Conservation (phyloP, 2,113 vertebrate species). For the Petromus typicus region DNA sequence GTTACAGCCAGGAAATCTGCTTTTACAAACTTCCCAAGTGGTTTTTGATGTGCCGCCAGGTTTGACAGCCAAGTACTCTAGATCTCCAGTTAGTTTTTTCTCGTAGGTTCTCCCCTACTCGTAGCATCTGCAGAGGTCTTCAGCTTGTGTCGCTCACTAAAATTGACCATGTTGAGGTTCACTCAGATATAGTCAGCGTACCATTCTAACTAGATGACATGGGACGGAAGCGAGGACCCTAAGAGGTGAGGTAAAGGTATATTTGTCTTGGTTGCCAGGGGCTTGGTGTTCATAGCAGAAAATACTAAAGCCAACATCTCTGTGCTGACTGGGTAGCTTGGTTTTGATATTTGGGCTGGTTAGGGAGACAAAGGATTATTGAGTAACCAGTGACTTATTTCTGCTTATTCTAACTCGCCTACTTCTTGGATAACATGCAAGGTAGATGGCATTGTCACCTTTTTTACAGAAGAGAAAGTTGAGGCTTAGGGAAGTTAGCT, state of each 20-base stretch:
- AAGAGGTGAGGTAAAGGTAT: conserved; percentile 47
- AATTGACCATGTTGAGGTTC: conserved; percentile 37
- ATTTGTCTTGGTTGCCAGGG: conserved; percentile 1
- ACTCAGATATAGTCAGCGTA: not conserved
- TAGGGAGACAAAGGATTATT: not conserved
- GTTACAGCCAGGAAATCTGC: conserved; percentile 78
- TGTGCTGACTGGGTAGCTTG: not conserved
- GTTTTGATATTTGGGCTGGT: not conserved
- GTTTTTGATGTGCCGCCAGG: conserved; percentile 73
- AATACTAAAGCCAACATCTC: not conserved
- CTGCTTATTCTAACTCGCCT: not conserved
- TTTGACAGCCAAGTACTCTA: conserved; percentile 68
- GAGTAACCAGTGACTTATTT: not conserved
- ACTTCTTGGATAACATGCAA: not conserved
- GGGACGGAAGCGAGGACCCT: not conserved
- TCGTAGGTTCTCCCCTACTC: not conserved
- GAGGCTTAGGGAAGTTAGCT: not conserved
- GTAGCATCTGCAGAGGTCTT: conserved; percentile 15
- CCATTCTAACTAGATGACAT: not conserved
- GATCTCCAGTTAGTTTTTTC: conserved; percentile 56
- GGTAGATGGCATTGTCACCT: not conserved
- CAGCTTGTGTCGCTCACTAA: conserved; percentile 51
- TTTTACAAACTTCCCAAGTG: conserved; percentile 79
- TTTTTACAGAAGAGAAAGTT: conserved; percentile 8
- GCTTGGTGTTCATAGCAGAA: conserved; percentile 38